Evolutionary conservation across 1,140 invertebrate species (phyloP).

Genomic region (Eriosoma lanigerum): DNA sequence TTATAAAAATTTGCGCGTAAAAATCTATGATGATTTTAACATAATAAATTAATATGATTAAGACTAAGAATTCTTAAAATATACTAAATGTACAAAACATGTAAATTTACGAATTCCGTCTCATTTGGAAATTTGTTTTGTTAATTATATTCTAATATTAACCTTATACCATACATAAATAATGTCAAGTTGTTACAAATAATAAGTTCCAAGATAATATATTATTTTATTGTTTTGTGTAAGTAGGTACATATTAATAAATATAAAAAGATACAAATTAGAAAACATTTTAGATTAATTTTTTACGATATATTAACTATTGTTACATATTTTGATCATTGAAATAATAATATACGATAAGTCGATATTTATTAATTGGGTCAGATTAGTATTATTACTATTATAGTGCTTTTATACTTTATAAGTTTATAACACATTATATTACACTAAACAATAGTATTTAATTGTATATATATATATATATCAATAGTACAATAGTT

Average conservation of each 20-base stretch:
- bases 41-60: not conserved
- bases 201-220: not conserved
- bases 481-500: too few species aligned
- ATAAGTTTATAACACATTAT: too few species aligned
- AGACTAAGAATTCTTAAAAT: not conserved
- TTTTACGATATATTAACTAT: not conserved
- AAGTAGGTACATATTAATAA: not conserved
- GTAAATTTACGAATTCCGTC: not conserved
- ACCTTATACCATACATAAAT: too few species aligned
- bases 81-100: not conserved
- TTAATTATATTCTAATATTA: constrained; percentile 2
- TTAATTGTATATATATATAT: too few species aligned
- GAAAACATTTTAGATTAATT: not conserved
- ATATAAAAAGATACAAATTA: not conserved
- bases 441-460: too few species aligned
- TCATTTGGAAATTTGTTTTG: not conserved
- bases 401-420: too few species aligned
- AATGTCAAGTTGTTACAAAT: not conserved
- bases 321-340: not conserved
- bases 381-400: too few species aligned
- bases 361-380: too few species aligned
- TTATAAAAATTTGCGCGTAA: not conserved
- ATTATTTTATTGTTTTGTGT: not conserved
- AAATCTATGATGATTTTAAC: not conserved
- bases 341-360: too few species aligned